Percentiles rank a stretch among this genome's conserved stretches.
Conservation (phyloP, 2,888 invertebrate genomes). For the Heteromurus nitidus region DNA sequence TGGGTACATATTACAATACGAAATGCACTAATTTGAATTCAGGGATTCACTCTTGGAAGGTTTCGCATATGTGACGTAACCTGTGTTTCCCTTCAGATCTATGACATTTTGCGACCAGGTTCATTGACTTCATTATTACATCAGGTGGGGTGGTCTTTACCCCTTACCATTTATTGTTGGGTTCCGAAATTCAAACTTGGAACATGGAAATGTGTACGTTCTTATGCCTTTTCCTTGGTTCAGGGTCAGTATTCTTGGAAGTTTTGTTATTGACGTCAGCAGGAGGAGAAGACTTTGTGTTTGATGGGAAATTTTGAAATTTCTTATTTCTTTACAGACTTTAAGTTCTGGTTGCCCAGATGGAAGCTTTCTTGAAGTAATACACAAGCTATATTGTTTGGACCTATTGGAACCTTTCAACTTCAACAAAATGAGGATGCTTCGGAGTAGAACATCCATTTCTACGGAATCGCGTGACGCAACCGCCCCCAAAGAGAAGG, state of each 20-base stretch:
- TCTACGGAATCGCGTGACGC: neutral
- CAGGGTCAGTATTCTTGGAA: neutral
- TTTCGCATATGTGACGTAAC: too few relatives aligned
- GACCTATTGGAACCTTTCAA: neutral
- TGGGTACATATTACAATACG: too few relatives aligned
- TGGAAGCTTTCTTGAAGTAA: neutral
- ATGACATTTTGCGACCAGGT: too few relatives aligned
- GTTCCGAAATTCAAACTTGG: too few relatives aligned
- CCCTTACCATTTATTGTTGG: too few relatives aligned
- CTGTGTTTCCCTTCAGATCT: too few relatives aligned
- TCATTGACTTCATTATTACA: too few relatives aligned
- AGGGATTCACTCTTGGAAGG: too few relatives aligned
- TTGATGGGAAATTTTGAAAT: neutral
- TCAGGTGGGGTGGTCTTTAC: too few relatives aligned
- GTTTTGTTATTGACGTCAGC: neutral
- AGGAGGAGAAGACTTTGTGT: neutral
- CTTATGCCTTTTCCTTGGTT: too few relatives aligned
- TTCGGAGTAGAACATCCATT: neutral
- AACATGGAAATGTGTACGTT: too few relatives aligned
- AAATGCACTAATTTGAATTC: too few relatives aligned
- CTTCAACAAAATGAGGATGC: slow-evolving; percentile 21
- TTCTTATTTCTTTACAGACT: neutral
- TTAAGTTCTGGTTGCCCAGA: neutral
- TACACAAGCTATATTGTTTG: neutral
- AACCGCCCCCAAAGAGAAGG: neutral